phyloP scores from a whole-genome alignment of 1,140 invertebrate genomes.

The Danaus plexippus region DNA sequence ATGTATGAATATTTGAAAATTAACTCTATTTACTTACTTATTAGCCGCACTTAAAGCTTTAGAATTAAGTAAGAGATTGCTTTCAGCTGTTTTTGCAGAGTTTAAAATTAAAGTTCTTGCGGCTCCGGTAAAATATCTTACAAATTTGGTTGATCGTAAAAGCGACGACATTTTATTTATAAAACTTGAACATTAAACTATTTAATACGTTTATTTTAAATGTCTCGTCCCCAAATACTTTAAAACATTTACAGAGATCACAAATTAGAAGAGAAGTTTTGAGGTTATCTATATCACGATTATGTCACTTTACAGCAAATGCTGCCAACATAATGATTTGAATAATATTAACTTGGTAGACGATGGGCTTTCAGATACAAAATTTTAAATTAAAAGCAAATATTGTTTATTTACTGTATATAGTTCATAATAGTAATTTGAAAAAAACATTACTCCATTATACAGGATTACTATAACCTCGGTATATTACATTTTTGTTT shows the following conservation, averaged over 20 bases:
- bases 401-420: too few relatives aligned
- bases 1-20: too few relatives aligned
- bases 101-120: constrained; percentile 77
- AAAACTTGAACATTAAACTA: constrained; percentile 12
- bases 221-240: constrained; percentile 1
- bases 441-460: too few relatives aligned
- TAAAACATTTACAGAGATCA: background rate
- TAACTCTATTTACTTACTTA: constrained; percentile 38
- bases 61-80: constrained; percentile 45
- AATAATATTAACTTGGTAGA: too few relatives aligned
- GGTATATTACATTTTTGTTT: too few relatives aligned
- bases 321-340: too few relatives aligned
- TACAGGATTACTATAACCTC: too few relatives aligned
- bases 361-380: too few relatives aligned
- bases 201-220: background rate
- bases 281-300: constrained; percentile 14
- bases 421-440: too few relatives aligned
- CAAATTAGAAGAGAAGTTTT: constrained; percentile 10
- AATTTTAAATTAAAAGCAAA: too few relatives aligned
- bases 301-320: constrained; percentile 14
- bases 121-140: constrained; percentile 78
- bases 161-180: constrained; percentile 74
- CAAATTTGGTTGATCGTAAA: constrained; percentile 78
- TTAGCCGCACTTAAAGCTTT: constrained; percentile 47
- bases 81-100: constrained; percentile 65